phyloP scores from a whole-genome alignment of 1,140 invertebrate genomes.

The Euschistus heros region DNA sequence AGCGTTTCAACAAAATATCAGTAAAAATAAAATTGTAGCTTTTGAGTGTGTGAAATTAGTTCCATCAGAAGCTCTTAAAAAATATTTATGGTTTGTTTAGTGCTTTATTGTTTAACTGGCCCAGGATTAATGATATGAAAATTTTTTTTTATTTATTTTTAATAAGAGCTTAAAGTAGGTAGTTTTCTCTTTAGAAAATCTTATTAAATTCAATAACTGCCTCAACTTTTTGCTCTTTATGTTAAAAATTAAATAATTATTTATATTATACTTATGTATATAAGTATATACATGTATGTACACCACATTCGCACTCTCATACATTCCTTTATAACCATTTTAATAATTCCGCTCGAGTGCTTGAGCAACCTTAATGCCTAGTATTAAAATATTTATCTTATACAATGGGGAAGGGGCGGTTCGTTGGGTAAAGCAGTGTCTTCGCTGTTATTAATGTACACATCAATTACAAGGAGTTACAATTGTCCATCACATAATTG shows the following conservation, averaged over 20 bases:
- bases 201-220: no score
- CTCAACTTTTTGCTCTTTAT: no score
- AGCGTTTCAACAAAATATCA: no score
- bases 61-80: no score
- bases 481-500: constrained; percentile 12
- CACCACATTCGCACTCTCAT: neutral
- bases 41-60: no score
- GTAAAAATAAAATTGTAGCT: no score
- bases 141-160: no score
- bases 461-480: constrained; percentile 10
- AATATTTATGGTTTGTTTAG: no score
- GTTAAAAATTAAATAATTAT: neutral
- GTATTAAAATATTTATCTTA: constrained; percentile 19
- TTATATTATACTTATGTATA: neutral
- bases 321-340: neutral
- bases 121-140: no score
- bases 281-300: constrained; percentile 5
- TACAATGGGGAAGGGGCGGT: constrained; percentile 13
- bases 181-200: no score
- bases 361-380: constrained; percentile 19
- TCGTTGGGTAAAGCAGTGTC: constrained; percentile 7
- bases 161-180: no score
- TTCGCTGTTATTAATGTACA: constrained; percentile 11
- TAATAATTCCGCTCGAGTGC: constrained; percentile 12
- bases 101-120: no score